These are phyloP conservation scores for Coregonus suidteri DNA, from an alignment of 2,797 vertebrate species.

Conservation along the genomic window DNA sequence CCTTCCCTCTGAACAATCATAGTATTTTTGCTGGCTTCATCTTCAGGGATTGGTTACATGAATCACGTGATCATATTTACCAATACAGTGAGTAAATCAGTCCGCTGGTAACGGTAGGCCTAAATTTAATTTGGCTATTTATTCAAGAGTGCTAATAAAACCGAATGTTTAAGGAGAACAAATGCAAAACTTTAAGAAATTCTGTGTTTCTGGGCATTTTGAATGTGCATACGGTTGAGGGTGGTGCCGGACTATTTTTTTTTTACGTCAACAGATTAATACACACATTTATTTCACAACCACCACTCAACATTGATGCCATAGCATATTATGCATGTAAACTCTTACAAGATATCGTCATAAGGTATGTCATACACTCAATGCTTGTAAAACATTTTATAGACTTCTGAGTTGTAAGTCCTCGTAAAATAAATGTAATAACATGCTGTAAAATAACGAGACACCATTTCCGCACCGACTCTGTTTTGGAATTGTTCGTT, in stretches of 20 bases:
- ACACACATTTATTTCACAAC: slow-evolving; percentile 44
- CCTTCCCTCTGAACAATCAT: slow-evolving; percentile 94
- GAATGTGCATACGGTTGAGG: slow-evolving; percentile 37
- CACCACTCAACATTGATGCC: slow-evolving; percentile 46
- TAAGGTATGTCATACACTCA: slow-evolving; percentile 65
- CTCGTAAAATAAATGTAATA: slow-evolving; percentile 85
- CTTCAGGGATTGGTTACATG: slow-evolving; percentile 96
- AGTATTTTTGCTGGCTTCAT: slow-evolving; percentile 97
- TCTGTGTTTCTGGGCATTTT: slow-evolving; percentile 12
- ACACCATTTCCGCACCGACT: slow-evolving; percentile 69
- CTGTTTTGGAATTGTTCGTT: slow-evolving; percentile 64
- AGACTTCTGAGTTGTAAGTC: slow-evolving; percentile 73
- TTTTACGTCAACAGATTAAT: slow-evolving; percentile 59
- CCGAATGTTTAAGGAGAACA: not conserved
- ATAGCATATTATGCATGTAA: slow-evolving; percentile 60
- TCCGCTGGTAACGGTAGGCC: slow-evolving; percentile 77
- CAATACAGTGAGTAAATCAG: slow-evolving; percentile 99
- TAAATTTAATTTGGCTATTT: slow-evolving; percentile 68
- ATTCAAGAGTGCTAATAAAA: slow-evolving; percentile 39
- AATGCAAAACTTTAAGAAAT: slow-evolving; percentile 12
- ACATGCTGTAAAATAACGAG: slow-evolving; percentile 78
- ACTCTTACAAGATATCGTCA: slow-evolving; percentile 69
- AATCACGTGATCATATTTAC: slow-evolving; percentile 99
- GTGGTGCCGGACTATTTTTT: slow-evolving; percentile 77
- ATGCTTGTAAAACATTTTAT: slow-evolving; percentile 81